Conservation (phyloP, 2,113 vertebrate species). For the Austrofundulus limnaeus region DNA sequence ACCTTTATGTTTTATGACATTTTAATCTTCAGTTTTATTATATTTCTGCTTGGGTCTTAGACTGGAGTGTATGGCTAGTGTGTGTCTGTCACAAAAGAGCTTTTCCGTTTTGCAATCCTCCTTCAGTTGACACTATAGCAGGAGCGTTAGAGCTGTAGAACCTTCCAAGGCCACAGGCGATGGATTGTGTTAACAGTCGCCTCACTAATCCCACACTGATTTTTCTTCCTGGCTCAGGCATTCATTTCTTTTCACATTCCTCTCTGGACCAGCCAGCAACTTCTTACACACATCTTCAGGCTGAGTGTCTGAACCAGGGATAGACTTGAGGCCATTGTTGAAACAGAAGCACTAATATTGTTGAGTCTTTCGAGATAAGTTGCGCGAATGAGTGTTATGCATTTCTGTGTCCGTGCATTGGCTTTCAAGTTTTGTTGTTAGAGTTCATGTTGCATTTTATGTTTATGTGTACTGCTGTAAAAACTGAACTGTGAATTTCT, state of each 20-base stretch:
- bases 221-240: slow-evolving; percentile 27
- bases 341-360: slow-evolving; percentile 36
- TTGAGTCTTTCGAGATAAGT: slow-evolving; percentile 16
- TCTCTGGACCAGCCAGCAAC: slow-evolving; percentile 40
- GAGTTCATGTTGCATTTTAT: background rate
- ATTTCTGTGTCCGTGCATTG: background rate
- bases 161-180: slow-evolving; percentile 57
- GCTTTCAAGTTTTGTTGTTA: slow-evolving; percentile 3
- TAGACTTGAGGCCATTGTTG: slow-evolving; percentile 37
- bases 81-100: slow-evolving; percentile 44
- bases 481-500: background rate
- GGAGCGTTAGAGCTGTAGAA: slow-evolving; percentile 46
- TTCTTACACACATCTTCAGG: slow-evolving; percentile 58
- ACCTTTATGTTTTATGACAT: slow-evolving; percentile 24
- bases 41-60: slow-evolving; percentile 2
- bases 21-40: too few relatives aligned
- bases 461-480: background rate
- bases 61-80: background rate
- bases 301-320: slow-evolving; percentile 48
- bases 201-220: slow-evolving; percentile 66
- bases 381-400: background rate
- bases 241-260: slow-evolving; percentile 47
- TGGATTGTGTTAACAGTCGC: slow-evolving; percentile 63
- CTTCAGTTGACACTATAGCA: slow-evolving; percentile 31
- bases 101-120: slow-evolving; percentile 49